Base-by-base conservation (phyloP, 1,140 invertebrate genomes). In the Augochlora pura region DNA sequence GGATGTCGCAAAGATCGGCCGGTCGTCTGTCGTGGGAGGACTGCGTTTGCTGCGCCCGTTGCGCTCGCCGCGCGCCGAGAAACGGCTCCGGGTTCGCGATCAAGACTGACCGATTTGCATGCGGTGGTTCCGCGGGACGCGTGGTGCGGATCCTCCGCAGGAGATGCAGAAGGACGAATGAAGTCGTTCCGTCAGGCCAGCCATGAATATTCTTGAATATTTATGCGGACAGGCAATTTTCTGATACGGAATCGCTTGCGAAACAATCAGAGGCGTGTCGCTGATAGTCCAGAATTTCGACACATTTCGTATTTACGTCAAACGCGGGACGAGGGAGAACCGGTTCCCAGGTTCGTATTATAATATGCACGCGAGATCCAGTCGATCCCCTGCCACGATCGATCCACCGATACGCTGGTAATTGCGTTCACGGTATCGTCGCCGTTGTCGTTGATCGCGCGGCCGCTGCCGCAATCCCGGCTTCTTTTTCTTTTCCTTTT, bases 281-380 rank as follows among this genome's bases (percentile, higher is more conserved):
- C 38, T 27, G 76, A 65, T 78, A 78, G 68, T 65, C 69, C 76
- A 65, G 68, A 78, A 78, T 78, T 78, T 78, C 76, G 76, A 72
- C 76, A 78, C 76, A 78, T 78, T 72, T 78, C 76, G 49, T 72
- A 78, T 78, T 72, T 78, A 38, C 76, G 76, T 78, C 76, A 78
- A 78, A 78, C 60, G 14, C 27, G 32, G 52, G 73, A n/a, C 64
- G 25, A 57, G 32, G 63, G 18, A 39, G 25, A 78, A 78, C 68
- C 76, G 68, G 76, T 72, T 78, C 68, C 49, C 7, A 16, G 5
- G 59, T 27, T 49, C 21, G 75, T 67, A n/a, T 78, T 78, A 72
- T 78, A 70, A 78, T 78, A 78, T 39, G 66, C 38, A 25, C 74
- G 64, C 59, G 49, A 63, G 60, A 71, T 78, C 76, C 46, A 72